Conservation (phyloP, 2,797 vertebrate genomes). For the Galaxias olidus region DNA sequence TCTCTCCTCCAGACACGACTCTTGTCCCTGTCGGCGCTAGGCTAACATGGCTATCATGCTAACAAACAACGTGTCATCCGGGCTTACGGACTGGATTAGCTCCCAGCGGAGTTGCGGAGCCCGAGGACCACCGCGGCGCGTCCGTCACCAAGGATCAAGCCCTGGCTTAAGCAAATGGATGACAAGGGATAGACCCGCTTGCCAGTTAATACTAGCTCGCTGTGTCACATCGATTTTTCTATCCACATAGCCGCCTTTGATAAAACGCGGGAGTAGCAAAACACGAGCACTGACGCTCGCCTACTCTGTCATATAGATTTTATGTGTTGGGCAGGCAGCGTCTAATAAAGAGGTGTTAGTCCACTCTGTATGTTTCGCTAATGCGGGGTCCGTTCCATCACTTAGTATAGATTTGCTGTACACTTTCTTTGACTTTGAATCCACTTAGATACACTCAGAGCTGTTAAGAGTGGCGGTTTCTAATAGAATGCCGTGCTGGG, state of each 20-base stretch:
- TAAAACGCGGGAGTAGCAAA: slow-evolving; percentile 31
- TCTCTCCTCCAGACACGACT: slow-evolving; percentile 38
- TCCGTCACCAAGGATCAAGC: slow-evolving; percentile 70
- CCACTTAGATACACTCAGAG: slow-evolving; percentile 31
- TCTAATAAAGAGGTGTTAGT: slow-evolving; percentile 16
- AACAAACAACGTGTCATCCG: slow-evolving; percentile 45
- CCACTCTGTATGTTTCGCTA: slow-evolving; percentile 17
- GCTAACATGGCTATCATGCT: slow-evolving; percentile 35
- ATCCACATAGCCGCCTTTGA: slow-evolving; percentile 41
- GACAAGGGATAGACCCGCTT: slow-evolving; percentile 65
- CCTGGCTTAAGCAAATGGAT: slow-evolving; percentile 70
- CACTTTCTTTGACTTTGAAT: slow-evolving; percentile 14
- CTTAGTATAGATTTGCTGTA: slow-evolving; percentile 20
- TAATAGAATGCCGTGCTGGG: slow-evolving; percentile 26
- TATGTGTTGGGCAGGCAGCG: slow-evolving; percentile 37
- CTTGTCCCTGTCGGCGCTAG: slow-evolving; percentile 21
- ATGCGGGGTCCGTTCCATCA: slow-evolving; percentile 24
- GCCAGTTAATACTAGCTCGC: slow-evolving; percentile 62
- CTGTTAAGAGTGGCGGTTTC: slow-evolving; percentile 38
- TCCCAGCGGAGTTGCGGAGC: slow-evolving; percentile 44
- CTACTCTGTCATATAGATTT: slow-evolving; percentile 52
- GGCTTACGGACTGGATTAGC: slow-evolving; percentile 62
- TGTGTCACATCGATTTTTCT: slow-evolving; percentile 67
- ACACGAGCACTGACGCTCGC: slow-evolving; percentile 47
- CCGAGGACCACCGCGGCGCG: slow-evolving; percentile 56